These are phyloP conservation scores for Pammene aurita DNA, from an alignment of 2,888 invertebrate genomes.

Conservation along the genomic window DNA sequence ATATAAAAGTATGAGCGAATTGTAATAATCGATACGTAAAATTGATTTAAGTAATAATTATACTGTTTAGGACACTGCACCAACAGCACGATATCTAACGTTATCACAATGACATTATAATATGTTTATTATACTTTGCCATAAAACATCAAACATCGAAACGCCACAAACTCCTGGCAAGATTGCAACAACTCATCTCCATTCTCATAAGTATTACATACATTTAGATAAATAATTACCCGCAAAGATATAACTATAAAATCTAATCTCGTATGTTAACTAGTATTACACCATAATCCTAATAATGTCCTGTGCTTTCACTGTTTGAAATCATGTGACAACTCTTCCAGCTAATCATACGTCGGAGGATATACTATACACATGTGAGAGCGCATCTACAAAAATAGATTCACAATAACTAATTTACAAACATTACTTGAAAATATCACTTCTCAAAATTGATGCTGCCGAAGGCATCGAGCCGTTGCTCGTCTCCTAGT, in stretches of 20 bases:
- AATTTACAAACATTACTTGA: constrained; percentile 58
- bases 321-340: constrained; percentile 47
- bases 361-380: constrained; percentile 54
- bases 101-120: constrained; percentile 76
- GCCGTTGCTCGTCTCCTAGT: constrained; percentile 46
- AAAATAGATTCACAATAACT: constrained; percentile 61
- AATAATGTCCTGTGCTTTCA: constrained; percentile 60
- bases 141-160: constrained; percentile 74
- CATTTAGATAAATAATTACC: constrained; percentile 71
- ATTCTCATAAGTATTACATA: constrained; percentile 66
- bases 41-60: constrained; percentile 36
- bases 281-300: constrained; percentile 62
- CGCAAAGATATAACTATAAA: constrained; percentile 75
- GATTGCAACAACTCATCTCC: constrained; percentile 70
- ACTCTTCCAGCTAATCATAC: constrained; percentile 46
- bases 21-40: constrained; percentile 19
- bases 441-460: constrained; percentile 70
- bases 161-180: constrained; percentile 74
- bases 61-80: constrained; percentile 58
- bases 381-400: constrained; percentile 55
- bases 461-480: constrained; percentile 58
- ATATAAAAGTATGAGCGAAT: constrained; percentile 33
- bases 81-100: constrained; percentile 69
- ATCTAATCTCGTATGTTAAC: constrained; percentile 73
- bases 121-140: constrained; percentile 63